Conservation (phyloP, 2,797 vertebrate genomes). For the Natrix natrix region DNA sequence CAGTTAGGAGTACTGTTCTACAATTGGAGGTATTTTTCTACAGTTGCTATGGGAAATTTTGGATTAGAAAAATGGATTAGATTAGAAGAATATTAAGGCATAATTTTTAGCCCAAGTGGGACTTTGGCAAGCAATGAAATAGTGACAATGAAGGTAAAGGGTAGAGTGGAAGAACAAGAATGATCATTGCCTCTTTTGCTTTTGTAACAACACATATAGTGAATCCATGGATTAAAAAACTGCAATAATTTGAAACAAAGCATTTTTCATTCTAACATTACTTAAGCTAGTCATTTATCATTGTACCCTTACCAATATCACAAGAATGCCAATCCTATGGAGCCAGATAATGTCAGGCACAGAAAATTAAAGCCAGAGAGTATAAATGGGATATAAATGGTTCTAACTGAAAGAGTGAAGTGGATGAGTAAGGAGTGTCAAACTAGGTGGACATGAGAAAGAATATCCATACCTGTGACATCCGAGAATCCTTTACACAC, state of each 20-base stretch:
- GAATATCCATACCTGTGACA: neutral
- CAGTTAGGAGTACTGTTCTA: neutral
- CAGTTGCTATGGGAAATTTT: neutral
- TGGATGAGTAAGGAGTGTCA: no score
- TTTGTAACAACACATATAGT: neutral
- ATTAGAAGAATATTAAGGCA: neutral
- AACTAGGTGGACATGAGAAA: neutral
- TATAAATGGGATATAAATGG: neutral
- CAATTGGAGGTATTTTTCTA: neutral
- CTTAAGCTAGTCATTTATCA: neutral
- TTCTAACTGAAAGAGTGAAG: neutral
- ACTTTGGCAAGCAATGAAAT: neutral
- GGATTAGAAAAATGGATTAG: no score
- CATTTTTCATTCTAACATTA: neutral
- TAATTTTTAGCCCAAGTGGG: neutral
- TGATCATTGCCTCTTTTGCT: neutral
- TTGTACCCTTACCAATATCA: neutral
- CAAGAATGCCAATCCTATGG: neutral
- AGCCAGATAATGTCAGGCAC: neutral
- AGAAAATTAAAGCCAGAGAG: neutral
- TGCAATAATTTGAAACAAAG: neutral
- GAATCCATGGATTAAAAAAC: neutral
- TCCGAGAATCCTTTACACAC: neutral
- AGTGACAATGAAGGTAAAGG: neutral
- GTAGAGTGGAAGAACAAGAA: neutral